Conservation (phyloP, 2,888 invertebrate genomes). For the Tiphia femorata region DNA sequence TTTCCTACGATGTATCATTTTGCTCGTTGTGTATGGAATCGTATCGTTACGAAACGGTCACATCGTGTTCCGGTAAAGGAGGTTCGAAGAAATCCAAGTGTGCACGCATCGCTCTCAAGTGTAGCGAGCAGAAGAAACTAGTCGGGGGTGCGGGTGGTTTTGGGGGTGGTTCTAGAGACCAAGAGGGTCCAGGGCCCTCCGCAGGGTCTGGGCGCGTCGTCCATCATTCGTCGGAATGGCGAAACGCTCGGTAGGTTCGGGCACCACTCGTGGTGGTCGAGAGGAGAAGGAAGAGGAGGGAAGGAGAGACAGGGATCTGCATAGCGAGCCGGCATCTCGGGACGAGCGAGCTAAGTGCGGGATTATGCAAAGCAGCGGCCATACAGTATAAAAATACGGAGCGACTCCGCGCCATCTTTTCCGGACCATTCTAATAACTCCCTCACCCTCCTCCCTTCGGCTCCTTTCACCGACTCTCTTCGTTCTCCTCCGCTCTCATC, state of each 20-base stretch:
- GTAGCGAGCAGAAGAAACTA: no score
- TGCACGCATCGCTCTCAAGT: no score
- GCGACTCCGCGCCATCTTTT: constrained; percentile 70
- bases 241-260: constrained; percentile 58
- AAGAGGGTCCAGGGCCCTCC: constrained; percentile 19
- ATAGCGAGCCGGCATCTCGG: constrained; percentile 65
- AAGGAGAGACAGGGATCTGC: no score
- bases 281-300: constrained; percentile 38
- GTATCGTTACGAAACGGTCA: no score
- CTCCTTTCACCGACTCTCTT: constrained; percentile 22
- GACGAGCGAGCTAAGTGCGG: constrained; percentile 69
- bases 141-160: neutral
- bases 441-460: constrained; percentile 53
- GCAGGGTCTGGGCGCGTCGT: constrained; percentile 50
- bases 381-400: constrained; percentile 70
- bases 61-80: no score
- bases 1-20: no score
- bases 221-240: constrained; percentile 60
- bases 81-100: no score
- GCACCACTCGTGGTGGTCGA: constrained; percentile 46
- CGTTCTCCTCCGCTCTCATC: constrained; percentile 30
- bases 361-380: constrained; percentile 70
- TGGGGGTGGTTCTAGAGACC: no score
- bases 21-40: no score
- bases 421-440: constrained; percentile 70